Evolutionary conservation across 2,797 vertebrate genomes (phyloP).

Genomic region (Xenopus petersii): DNA sequence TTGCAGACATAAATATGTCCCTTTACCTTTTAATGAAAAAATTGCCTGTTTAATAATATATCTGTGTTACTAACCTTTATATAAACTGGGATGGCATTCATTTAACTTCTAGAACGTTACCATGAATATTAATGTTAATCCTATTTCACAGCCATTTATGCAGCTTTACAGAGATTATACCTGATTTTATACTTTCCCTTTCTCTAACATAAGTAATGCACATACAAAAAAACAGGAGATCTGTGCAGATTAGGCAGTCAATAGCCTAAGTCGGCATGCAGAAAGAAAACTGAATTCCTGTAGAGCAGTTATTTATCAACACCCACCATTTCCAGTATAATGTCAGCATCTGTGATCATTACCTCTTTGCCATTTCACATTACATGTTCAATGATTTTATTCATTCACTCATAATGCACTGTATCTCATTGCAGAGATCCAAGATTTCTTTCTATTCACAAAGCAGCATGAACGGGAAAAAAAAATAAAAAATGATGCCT

Average conservation of each 20-base stretch:
- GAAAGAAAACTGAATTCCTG: background rate
- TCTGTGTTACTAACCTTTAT: no score
- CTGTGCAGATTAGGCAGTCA: background rate
- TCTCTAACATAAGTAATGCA: background rate
- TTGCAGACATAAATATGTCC: no score
- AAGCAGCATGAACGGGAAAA: constrained; percentile 1
- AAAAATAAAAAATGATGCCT: background rate
- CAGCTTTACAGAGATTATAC: background rate
- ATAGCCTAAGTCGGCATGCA: background rate
- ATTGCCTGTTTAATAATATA: no score
- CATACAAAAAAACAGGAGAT: background rate
- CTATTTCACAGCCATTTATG: background rate
- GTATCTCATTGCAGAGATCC: background rate
- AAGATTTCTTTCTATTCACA: background rate
- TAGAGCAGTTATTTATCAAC: background rate
- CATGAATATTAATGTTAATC: background rate
- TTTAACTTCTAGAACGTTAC: no score
- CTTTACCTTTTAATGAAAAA: no score
- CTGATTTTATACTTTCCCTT: background rate
- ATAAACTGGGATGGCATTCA: no score
- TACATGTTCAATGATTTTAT: background rate
- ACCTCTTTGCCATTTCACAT: background rate
- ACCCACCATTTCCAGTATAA: background rate
- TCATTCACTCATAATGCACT: background rate
- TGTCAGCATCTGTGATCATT: background rate